phyloP scores from a whole-genome alignment of 2,888 invertebrate species.

The Eutolmus rufibarbis region DNA sequence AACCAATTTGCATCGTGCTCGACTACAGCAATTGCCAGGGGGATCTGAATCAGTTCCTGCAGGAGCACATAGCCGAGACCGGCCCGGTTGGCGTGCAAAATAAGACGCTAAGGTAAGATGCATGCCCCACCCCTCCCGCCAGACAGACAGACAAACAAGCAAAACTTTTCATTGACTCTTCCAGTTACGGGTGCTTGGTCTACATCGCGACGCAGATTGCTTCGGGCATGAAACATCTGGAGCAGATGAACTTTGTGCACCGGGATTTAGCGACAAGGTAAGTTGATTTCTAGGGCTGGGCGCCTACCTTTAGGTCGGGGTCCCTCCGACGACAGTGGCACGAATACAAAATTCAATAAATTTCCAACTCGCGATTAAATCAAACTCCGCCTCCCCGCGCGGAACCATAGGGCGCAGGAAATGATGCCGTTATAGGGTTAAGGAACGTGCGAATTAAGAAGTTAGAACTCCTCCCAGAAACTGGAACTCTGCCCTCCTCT shows the following conservation, averaged over 20 bases:
- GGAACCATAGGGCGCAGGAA: not conserved
- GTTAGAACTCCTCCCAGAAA: not conserved
- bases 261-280: conserved; percentile 84
- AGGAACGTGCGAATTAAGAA: not conserved
- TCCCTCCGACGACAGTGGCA: not conserved
- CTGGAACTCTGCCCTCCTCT: not conserved
- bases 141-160: not conserved
- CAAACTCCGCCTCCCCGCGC: not conserved
- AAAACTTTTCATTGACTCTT: conserved; percentile 23
- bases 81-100: conserved; percentile 69
- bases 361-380: conserved; percentile 10
- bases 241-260: conserved; percentile 84
- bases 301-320: not conserved
- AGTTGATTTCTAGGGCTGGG: conserved; percentile 52
- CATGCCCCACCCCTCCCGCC: not conserved
- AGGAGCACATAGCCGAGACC: conserved; percentile 79
- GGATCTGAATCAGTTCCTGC: conserved; percentile 84
- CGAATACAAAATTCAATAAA: conserved; percentile 23
- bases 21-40: conserved; percentile 73
- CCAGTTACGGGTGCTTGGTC: conserved; percentile 81
- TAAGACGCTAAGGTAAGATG: conserved; percentile 73
- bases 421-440: not conserved
- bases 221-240: conserved; percentile 90
- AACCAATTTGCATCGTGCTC: conserved; percentile 78
- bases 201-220: conserved; percentile 89